phyloP scores from a whole-genome alignment of 2,113 vertebrate species.

The Myrmophylax atrothorax region DNA sequence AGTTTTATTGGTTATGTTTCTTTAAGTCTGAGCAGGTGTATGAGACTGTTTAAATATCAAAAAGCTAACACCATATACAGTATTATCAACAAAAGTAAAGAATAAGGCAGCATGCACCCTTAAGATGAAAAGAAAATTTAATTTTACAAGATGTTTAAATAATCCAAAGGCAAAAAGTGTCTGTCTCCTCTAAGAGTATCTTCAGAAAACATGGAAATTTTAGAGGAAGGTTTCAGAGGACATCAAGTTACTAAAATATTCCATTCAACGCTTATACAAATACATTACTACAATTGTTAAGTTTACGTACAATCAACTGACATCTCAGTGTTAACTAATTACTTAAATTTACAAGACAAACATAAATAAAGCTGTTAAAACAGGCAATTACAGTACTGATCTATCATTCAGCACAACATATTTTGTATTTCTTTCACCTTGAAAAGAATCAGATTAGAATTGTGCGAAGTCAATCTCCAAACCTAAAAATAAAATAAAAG shows the following conservation, averaged over 20 bases:
- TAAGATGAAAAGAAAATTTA: constrained; percentile 69
- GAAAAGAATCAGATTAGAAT: constrained; percentile 71
- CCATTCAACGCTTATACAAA: constrained; percentile 80
- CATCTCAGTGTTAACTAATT: constrained; percentile 75
- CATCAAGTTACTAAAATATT: constrained; percentile 84
- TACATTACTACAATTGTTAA: constrained; percentile 83
- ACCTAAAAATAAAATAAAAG: constrained; percentile 65
- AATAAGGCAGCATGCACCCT: constrained; percentile 78
- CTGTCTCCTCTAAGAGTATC: constrained; percentile 62
- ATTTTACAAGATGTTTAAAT: constrained; percentile 73
- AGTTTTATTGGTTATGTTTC: constrained; percentile 33
- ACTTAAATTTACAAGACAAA: constrained; percentile 87
- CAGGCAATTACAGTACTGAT: constrained; percentile 87
- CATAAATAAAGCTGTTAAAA: constrained; percentile 96
- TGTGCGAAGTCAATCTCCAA: constrained; percentile 66
- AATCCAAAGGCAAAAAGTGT: constrained; percentile 67
- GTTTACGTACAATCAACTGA: constrained; percentile 82
- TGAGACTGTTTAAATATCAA: constrained; percentile 46
- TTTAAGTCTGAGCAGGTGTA: constrained; percentile 54
- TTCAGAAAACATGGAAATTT: constrained; percentile 70
- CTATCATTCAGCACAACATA: constrained; percentile 73
- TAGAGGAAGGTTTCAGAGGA: constrained; percentile 68
- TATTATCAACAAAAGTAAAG: constrained; percentile 78
- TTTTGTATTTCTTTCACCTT: constrained; percentile 65
- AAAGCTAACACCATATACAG: constrained; percentile 54